Evolutionary conservation across 2,888 invertebrate genomes (phyloP).

Genomic region (Diabrotica balteata): DNA sequence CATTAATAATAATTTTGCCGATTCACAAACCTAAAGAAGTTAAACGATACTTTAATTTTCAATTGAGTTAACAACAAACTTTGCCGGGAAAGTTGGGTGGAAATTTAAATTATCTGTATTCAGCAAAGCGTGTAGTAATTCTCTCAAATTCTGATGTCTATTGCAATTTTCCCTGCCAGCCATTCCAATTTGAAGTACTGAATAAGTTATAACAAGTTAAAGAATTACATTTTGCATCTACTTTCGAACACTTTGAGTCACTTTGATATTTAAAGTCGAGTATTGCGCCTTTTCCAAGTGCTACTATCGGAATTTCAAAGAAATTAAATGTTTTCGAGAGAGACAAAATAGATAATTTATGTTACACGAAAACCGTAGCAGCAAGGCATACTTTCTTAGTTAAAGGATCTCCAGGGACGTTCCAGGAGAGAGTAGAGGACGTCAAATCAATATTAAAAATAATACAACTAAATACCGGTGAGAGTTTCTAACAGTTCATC

Average conservation of each 20-base stretch:
- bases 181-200: conserved; percentile 20
- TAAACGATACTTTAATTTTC: conserved; percentile 26
- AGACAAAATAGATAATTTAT: too few species aligned
- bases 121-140: conserved; percentile 25
- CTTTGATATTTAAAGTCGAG: conserved; percentile 17
- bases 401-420: too few species aligned
- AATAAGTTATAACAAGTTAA: conserved; percentile 25
- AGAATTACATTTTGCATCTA: conserved; percentile 13
- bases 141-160: conserved; percentile 27
- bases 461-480: too few species aligned
- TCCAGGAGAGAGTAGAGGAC: too few species aligned
- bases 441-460: too few species aligned
- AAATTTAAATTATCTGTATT: conserved; percentile 28
- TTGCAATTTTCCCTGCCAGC: conserved; percentile 24
- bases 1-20: conserved; percentile 18
- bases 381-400: too few species aligned
- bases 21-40: conserved; percentile 13
- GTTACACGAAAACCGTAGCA: too few species aligned
- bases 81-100: conserved; percentile 21
- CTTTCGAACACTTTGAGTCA: conserved; percentile 16
- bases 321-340: too few species aligned
- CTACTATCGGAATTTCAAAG: too few species aligned
- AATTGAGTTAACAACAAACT: conserved; percentile 28
- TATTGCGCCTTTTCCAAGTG: conserved; percentile 11
- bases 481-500: too few species aligned